Percentiles rank a stretch among this genome's conserved stretches.
Evolutionary conservation across 64 coral and sea anemone genomes (phyloP).

Genomic region (Montipora foliosa): DNA sequence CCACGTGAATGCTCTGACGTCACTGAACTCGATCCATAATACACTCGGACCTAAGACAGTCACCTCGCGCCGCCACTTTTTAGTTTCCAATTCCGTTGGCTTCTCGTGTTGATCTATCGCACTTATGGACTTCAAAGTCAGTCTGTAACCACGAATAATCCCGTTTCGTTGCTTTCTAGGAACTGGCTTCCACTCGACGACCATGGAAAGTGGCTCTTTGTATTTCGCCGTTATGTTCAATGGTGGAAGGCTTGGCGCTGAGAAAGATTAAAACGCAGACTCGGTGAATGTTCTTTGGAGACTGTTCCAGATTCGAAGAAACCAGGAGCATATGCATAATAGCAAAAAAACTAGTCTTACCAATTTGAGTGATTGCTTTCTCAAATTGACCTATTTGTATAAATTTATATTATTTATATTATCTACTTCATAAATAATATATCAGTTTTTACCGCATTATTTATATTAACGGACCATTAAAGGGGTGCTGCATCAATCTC

Average conservation of each 20-base stretch:
- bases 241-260: constrained; percentile 49
- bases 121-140: constrained; percentile 12
- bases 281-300: too few species aligned
- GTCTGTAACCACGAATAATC: constrained; percentile 41
- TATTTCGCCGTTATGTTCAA: constrained; percentile 31
- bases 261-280: not conserved
- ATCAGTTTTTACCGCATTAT: too few species aligned
- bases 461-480: too few species aligned
- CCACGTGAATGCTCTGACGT: constrained; percentile 33
- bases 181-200: constrained; percentile 47
- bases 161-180: constrained; percentile 27
- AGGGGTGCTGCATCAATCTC: too few species aligned
- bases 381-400: too few species aligned
- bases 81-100: not conserved
- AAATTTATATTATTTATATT: too few species aligned
- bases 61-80: not conserved
- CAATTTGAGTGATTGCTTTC: too few species aligned
- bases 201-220: not conserved
- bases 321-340: too few species aligned
- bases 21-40: not conserved
- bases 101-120: not conserved
- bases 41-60: not conserved
- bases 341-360: too few species aligned
- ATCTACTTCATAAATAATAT: too few species aligned
- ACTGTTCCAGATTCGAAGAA: too few species aligned